A percentile compares a stretch with the other conserved stretches of the same genome.
These are phyloP conservation scores for Synergus umbraculus DNA, from an alignment of 2,888 invertebrate species.

Conservation along the genomic window DNA sequence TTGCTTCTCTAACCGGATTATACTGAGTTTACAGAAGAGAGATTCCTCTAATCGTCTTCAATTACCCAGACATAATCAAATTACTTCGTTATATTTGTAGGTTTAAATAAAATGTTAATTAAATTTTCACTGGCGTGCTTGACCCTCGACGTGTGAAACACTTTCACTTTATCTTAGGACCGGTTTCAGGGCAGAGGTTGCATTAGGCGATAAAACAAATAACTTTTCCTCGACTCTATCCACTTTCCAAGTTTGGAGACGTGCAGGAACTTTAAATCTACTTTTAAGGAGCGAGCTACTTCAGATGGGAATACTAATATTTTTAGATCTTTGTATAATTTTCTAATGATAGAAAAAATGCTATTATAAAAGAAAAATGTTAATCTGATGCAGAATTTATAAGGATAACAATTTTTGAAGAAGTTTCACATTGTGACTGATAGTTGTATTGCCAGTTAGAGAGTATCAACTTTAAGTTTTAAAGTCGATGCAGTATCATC, in stretches of 20 bases:
- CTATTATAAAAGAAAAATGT: neutral
- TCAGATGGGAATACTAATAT: neutral
- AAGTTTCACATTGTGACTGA: neutral
- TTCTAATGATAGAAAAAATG: neutral
- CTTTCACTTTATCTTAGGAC: neutral
- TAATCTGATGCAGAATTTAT: neutral
- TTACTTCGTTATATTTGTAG: neutral
- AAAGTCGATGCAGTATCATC: slow-evolving; percentile 16
- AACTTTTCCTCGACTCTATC: neutral
- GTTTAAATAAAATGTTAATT: slow-evolving; percentile 31
- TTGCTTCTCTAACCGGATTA: slow-evolving; percentile 59
- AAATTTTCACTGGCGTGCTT: slow-evolving; percentile 19
- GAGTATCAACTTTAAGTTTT: neutral
- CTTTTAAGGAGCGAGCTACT: neutral
- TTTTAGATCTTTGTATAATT: neutral
- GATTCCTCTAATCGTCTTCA: slow-evolving; percentile 59
- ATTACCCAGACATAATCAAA: slow-evolving; percentile 47
- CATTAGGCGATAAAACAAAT: neutral
- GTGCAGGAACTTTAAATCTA: neutral
- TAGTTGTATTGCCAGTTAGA: neutral
- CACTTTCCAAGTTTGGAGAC: neutral
- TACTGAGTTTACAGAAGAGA: slow-evolving; percentile 64
- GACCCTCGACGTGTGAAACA: neutral
- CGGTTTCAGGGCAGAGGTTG: neutral
- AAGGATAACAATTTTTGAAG: neutral